Evolutionary conservation across 2,113 vertebrate species (phyloP).

Genomic region (Austrofundulus limnaeus): DNA sequence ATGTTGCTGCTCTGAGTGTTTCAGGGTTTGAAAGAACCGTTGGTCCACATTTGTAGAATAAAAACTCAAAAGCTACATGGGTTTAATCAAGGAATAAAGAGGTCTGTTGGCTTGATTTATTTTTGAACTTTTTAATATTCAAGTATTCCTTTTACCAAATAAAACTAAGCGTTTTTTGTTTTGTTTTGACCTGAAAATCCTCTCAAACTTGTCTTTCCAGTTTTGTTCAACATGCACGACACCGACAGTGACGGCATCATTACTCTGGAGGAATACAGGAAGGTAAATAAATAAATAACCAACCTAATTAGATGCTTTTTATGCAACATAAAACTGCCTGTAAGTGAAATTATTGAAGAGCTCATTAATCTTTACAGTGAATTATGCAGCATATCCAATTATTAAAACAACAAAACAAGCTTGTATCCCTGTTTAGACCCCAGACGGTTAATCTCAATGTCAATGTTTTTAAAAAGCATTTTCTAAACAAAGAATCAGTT

Average conservation of each 20-base stretch:
- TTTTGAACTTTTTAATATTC: no score
- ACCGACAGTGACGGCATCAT: slow-evolving; percentile 90
- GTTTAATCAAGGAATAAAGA: neutral
- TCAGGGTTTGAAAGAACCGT: no score
- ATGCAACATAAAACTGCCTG: neutral
- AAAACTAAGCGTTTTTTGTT: no score
- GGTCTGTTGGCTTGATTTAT: neutral
- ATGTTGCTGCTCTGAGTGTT: no score
- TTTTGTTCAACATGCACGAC: slow-evolving; percentile 98
- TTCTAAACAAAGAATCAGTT: neutral
- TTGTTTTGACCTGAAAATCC: slow-evolving; percentile 12
- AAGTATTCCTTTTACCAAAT: no score
- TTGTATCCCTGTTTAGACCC: no score
- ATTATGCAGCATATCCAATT: neutral
- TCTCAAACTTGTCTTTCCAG: slow-evolving; percentile 62
- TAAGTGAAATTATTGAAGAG: neutral
- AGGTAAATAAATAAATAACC: slow-evolving; percentile 72
- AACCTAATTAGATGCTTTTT: neutral
- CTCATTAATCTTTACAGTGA: neutral
- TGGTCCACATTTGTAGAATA: neutral
- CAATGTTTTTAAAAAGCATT: neutral
- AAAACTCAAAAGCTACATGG: neutral
- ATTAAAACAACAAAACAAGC: neutral
- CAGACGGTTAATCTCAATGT: neutral
- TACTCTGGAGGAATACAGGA: slow-evolving; percentile 90